Evolutionary conservation across 2,113 vertebrate genomes (phyloP).

Genomic region (Anas platyrhynchos): DNA sequence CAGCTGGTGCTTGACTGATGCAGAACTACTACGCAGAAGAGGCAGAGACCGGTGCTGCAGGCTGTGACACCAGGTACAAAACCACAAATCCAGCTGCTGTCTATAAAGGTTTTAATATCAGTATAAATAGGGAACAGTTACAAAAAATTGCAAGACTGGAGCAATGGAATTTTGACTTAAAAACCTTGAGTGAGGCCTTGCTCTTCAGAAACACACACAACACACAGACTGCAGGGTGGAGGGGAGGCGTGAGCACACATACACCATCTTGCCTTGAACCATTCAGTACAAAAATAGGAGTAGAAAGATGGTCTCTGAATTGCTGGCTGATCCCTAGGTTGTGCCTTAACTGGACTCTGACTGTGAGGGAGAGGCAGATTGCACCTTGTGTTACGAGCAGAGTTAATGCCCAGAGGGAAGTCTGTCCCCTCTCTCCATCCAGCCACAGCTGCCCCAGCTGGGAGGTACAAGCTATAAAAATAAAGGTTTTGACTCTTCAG

Average conservation of each 20-base stretch:
- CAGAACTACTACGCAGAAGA: background rate
- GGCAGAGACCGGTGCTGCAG: background rate
- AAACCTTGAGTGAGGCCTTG: constrained; percentile 26
- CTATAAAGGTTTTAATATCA: constrained; percentile 83
- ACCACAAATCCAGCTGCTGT: background rate
- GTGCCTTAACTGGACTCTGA: background rate
- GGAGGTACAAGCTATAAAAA: constrained; percentile 72
- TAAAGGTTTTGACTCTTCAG: constrained; percentile 51
- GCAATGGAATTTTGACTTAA: constrained; percentile 53
- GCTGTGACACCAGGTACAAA: background rate
- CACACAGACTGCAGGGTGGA: constrained; percentile 30
- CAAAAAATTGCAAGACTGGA: constrained; percentile 77
- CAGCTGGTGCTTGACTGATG: background rate
- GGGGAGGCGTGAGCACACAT: constrained; percentile 50
- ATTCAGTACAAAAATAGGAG: constrained; percentile 63
- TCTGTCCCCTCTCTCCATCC: background rate
- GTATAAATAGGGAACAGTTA: constrained; percentile 86
- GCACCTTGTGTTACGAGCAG: constrained; percentile 37
- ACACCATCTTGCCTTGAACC: constrained; percentile 43
- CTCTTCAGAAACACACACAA: constrained; percentile 49
- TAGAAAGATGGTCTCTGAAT: constrained; percentile 60
- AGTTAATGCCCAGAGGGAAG: constrained; percentile 13
- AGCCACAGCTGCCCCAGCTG: constrained; percentile 42
- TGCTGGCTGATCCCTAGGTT: constrained; percentile 50
- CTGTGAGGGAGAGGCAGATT: background rate